Evolutionary conservation across 2,888 invertebrate genomes (phyloP).

Genomic region (Andrena marginata): DNA sequence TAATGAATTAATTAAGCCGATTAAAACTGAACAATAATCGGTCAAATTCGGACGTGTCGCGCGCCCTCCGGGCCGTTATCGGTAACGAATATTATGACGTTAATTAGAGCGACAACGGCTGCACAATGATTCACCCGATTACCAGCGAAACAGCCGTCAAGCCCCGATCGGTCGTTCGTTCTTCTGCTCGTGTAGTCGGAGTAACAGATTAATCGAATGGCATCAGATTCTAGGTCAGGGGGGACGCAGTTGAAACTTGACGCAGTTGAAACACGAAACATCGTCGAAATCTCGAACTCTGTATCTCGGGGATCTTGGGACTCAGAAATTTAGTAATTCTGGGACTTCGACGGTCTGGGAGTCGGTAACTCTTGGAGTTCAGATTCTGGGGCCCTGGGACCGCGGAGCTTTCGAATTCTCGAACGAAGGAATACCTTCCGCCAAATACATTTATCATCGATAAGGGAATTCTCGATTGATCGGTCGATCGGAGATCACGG

Average conservation of each 20-base stretch:
- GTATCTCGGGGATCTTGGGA: too few species aligned
- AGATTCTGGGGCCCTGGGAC: too few species aligned
- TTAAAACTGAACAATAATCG: constrained; percentile 40
- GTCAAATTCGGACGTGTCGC: constrained; percentile 29
- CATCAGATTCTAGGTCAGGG: too few species aligned
- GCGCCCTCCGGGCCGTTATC: constrained; percentile 23
- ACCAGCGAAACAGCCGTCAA: constrained; percentile 18
- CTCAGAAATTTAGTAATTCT: too few species aligned
- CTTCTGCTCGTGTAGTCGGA: not conserved
- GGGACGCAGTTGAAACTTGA: too few species aligned
- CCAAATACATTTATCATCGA: not conserved
- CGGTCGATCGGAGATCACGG: not conserved
- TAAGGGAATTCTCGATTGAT: not conserved
- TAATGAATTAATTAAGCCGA: constrained; percentile 12
- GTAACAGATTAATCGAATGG: too few species aligned
- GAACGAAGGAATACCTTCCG: too few species aligned
- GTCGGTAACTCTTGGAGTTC: too few species aligned
- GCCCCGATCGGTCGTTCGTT: not conserved
- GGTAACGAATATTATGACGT: constrained; percentile 52
- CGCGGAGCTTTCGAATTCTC: too few species aligned
- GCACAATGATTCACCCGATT: constrained; percentile 22
- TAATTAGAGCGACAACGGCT: constrained; percentile 44
- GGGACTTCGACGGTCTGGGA: too few species aligned
- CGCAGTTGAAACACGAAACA: too few species aligned
- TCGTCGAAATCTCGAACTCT: too few species aligned